Evolutionary conservation across 1,140 invertebrate genomes (phyloP).

Genomic region (Mesaphorura yosii): DNA sequence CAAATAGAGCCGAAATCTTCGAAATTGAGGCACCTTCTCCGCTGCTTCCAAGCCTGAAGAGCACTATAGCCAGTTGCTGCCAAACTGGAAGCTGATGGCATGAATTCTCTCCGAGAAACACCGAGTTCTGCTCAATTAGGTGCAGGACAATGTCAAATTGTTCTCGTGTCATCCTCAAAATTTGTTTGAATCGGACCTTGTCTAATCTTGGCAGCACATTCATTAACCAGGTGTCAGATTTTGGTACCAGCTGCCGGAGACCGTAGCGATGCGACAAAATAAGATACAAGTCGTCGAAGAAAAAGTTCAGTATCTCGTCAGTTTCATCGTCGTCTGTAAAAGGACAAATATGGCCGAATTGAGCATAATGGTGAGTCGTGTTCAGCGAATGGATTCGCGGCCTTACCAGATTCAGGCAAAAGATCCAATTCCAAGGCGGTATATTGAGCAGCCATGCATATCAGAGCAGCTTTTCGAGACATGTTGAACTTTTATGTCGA

Average conservation of each 20-base stretch:
- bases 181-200: neutral
- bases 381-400: no score
- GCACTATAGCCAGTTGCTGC: neutral
- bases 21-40: neutral
- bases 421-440: no score
- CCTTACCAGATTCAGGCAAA: no score
- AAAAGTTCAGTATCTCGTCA: neutral
- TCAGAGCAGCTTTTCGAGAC: no score
- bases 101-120: neutral
- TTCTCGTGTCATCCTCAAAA: neutral
- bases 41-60: neutral
- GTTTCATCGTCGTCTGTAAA: neutral
- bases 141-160: neutral
- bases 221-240: neutral
- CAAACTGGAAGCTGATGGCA: neutral
- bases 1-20: neutral
- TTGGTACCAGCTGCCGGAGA: neutral
- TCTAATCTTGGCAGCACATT: neutral
- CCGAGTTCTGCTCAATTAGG: neutral
- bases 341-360: no score
- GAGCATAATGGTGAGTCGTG: no score
- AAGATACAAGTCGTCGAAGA: neutral
- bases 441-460: no score
- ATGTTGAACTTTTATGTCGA: no score
- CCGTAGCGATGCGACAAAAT: neutral